These are phyloP conservation scores for Polydrusus pterygomalis DNA, from an alignment of 2,888 invertebrate species.

Conservation along the genomic window DNA sequence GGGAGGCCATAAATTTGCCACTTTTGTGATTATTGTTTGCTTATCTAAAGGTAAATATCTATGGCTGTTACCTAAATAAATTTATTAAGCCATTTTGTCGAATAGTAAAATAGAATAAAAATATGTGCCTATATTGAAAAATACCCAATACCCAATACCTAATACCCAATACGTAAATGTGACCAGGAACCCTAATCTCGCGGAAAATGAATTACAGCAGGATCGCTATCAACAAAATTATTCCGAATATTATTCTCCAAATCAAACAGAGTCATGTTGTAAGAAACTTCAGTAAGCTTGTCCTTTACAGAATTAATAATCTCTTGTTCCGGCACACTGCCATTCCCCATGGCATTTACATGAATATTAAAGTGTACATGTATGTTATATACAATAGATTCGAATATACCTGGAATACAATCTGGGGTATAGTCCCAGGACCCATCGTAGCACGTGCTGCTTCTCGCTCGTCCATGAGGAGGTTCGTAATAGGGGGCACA, in stretches of 20 bases:
- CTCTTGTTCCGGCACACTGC: background rate
- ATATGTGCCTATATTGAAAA: no score
- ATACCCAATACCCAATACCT: no score
- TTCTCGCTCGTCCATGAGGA: slow-evolving; percentile 24
- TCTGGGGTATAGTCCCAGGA: slow-evolving; percentile 59
- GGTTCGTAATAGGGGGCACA: slow-evolving; percentile 64
- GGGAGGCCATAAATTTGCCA: no score
- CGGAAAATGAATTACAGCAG: background rate
- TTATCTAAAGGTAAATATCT: no score
- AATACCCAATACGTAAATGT: no score
- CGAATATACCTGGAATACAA: slow-evolving; percentile 65
- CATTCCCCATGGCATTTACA: background rate
- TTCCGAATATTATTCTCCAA: background rate
- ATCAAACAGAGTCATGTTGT: background rate
- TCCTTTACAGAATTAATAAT: no score
- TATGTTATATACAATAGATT: slow-evolving; percentile 48
- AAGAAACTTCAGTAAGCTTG: background rate
- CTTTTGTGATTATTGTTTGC: no score
- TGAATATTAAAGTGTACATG: slow-evolving; percentile 12
- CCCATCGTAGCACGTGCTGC: slow-evolving; percentile 58
- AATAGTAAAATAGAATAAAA: no score
- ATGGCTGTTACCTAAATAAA: no score
- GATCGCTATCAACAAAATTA: slow-evolving; percentile 1
- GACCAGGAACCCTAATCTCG: background rate
- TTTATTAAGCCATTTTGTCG: no score